Evolutionary conservation across 2,113 vertebrate genomes (phyloP), one percentile per base, ranked within the genome.

Genomic region (Aplodontia rufa): DNA sequence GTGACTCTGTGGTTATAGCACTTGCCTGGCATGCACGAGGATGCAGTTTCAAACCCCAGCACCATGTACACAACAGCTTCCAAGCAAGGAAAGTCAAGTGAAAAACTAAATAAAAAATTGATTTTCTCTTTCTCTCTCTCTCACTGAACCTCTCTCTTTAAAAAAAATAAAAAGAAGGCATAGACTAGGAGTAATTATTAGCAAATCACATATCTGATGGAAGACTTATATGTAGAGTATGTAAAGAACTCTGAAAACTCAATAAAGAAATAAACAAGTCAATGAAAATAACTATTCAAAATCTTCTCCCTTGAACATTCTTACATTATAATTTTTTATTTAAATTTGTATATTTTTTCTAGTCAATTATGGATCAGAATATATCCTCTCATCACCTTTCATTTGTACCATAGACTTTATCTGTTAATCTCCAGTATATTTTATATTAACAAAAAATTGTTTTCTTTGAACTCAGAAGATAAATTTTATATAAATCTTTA

Each of bases 391-490:
- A 37, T 42, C 40, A 76, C 45, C 66, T 88, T 93, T 78, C 5
- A 90, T 80, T 79, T 75, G 20, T 68, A 87, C 10, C 10, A 64
- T 66, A 66, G 58, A 49, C 5, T 91, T 64, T 51, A 82, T 94
- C 47, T 95, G 32, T 84, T 87, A 90, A 91, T 47, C 20, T 84
- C 71, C 92, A 53, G 68, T 45, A 2, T n/a, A 90, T 24, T 68
- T 72, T 42, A 86, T 47, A 68, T 14, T 71, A 30, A 83, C 32
- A 30, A 22, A 85, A 82, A 16, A 10, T 47, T 37, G 8, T 90
- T 95, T 93, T 71, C 71, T 86, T 76, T 85, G 22, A 85, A 87
- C 28, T 88, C 37, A 58, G 30, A 51, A 93, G 47, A 72, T 62
- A 92, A 75, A 91, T 89, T 96, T 82, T 35, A 90, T 47, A 0